Conservation (phyloP, 2,888 invertebrate species). For the Lordiphosa fenestrarum region DNA sequence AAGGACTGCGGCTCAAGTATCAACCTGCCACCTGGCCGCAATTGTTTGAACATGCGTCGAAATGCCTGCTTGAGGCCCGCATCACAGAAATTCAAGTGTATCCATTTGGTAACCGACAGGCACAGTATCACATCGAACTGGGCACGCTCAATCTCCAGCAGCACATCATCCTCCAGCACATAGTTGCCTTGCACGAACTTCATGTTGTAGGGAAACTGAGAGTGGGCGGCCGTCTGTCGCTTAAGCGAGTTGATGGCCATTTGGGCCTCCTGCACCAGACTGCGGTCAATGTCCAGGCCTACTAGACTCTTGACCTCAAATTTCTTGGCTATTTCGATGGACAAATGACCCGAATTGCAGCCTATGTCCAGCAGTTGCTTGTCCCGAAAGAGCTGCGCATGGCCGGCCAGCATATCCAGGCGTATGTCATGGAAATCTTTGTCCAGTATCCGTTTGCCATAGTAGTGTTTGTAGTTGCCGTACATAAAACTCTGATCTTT, state of each 20-base stretch:
- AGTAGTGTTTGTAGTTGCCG: conserved; percentile 84
- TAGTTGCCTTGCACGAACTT: conserved; percentile 90
- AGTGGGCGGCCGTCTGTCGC: conserved; percentile 65
- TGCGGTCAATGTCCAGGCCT: conserved; percentile 92
- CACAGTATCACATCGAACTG: conserved; percentile 92
- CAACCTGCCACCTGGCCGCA: conserved; percentile 88
- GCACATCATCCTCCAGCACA: conserved; percentile 87
- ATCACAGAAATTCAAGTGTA: conserved; percentile 94
- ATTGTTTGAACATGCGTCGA: conserved; percentile 87
- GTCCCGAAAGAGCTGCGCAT: conserved; percentile 85
- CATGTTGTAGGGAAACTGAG: conserved; percentile 88
- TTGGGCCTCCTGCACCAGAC: conserved; percentile 82
- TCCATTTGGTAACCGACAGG: conserved; percentile 94
- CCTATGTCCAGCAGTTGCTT: conserved; percentile 92
- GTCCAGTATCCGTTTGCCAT: conserved; percentile 88
- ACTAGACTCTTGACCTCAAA: conserved; percentile 86
- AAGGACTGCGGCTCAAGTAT: conserved; percentile 92
- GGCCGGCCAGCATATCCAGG: conserved; percentile 84
- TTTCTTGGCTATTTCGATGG: conserved; percentile 87
- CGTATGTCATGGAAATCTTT: conserved; percentile 86
- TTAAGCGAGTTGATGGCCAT: conserved; percentile 48
- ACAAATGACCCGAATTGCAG: conserved; percentile 92
- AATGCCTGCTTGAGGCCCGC: conserved; percentile 90
- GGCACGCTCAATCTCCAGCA: conserved; percentile 86
- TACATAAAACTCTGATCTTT: conserved; percentile 66